Percentiles rank a stretch among this genome's conserved stretches.
Conservation (phyloP, 2,113 vertebrate species). For the Laticauda colubrina region DNA sequence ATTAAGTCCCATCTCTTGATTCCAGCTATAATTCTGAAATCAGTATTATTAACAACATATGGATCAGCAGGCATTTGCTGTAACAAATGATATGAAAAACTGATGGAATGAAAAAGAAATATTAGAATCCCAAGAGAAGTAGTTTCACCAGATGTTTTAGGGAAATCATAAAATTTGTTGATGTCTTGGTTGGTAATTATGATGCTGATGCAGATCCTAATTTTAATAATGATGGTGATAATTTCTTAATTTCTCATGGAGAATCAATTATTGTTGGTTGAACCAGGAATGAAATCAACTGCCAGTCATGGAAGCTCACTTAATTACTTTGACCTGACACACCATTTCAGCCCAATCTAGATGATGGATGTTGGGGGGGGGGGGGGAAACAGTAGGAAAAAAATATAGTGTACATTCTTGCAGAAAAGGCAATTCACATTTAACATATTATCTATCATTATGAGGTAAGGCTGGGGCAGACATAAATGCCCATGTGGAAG, state of each 20-base stretch:
- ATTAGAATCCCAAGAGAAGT: conserved; percentile 9
- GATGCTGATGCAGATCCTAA: conserved; percentile 16
- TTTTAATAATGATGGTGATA: conserved; percentile 11
- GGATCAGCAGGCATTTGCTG: neutral
- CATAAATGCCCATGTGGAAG: neutral
- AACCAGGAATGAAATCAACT: neutral
- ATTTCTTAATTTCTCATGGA: neutral
- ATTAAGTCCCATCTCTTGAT: neutral
- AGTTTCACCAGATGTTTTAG: conserved; percentile 8
- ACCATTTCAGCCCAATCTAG: neutral
- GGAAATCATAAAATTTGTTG: conserved; percentile 2
- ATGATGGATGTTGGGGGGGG: neutral
- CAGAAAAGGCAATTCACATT: neutral
- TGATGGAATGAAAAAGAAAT: neutral
- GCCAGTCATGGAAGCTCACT: neutral
- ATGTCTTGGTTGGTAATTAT: neutral
- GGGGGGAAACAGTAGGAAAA: neutral
- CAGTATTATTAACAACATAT: neutral
- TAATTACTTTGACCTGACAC: neutral
- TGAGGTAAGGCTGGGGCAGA: neutral
- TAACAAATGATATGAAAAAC: neutral
- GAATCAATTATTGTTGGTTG: neutral
- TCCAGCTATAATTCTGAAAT: neutral
- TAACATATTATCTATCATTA: neutral
- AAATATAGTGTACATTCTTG: neutral